Conservation (phyloP, 1,140 invertebrate species). For the Hypsibius dujardini region DNA sequence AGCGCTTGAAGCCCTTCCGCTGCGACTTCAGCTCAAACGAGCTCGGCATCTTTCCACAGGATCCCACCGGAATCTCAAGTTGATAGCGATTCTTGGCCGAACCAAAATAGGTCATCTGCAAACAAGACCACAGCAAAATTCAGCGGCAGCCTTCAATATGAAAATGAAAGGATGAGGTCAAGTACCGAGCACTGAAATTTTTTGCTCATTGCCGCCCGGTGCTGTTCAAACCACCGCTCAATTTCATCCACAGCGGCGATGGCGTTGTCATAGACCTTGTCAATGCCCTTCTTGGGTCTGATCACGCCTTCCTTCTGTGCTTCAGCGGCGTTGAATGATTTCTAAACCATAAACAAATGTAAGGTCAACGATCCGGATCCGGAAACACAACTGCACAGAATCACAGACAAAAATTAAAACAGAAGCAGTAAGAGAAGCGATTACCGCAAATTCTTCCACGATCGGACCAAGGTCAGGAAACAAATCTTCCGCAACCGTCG, state of each 20-base stretch:
- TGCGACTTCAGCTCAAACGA: slow-evolving; percentile 62
- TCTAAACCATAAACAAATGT: no score
- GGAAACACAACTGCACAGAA: no score
- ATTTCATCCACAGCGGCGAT: slow-evolving; percentile 46
- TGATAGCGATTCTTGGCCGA: slow-evolving; percentile 78
- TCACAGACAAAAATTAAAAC: no score
- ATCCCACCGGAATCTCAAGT: slow-evolving; percentile 68
- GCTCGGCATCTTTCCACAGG: slow-evolving; percentile 45
- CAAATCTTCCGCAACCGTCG: no score
- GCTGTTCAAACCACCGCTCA: slow-evolving; percentile 47
- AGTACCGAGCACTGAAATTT: slow-evolving; percentile 49
- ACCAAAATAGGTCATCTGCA: slow-evolving; percentile 57
- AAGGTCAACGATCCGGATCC: no score
- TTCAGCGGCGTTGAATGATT: slow-evolving; percentile 68
- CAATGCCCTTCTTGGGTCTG: slow-evolving; percentile 59
- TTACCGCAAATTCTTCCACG: no score
- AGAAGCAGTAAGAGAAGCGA: no score
- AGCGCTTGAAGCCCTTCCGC: slow-evolving; percentile 73
- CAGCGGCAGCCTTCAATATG: no score
- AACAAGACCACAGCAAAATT: slow-evolving; percentile 23
- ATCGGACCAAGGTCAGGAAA: no score
- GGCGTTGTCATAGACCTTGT: slow-evolving; percentile 66
- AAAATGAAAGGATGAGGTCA: no score
- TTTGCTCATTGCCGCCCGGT: slow-evolving; percentile 52
- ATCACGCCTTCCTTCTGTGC: slow-evolving; percentile 69